A percentile compares a stretch with the other conserved stretches of the same genome.
These are phyloP conservation scores for Pollenia amentaria DNA, from an alignment of 2,888 invertebrate species.

Conservation along the genomic window DNA sequence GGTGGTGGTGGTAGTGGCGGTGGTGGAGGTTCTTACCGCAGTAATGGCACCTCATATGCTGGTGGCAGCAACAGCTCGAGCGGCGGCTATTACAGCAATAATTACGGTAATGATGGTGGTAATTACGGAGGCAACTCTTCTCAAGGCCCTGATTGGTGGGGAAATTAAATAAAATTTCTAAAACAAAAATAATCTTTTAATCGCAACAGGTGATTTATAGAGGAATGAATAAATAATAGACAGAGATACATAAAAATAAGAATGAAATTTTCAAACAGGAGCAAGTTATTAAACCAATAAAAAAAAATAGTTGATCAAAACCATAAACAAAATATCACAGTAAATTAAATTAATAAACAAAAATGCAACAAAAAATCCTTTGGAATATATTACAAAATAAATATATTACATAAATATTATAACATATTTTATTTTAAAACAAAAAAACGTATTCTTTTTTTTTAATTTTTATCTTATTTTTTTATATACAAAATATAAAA, in stretches of 20 bases:
- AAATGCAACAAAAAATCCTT: slow-evolving; percentile 59
- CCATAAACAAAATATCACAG: slow-evolving; percentile 68
- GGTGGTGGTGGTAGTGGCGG: slow-evolving; percentile 84
- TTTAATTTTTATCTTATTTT: slow-evolving; percentile 2
- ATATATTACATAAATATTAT: slow-evolving; percentile 61
- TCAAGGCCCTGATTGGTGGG: slow-evolving; percentile 85
- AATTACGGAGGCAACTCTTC: slow-evolving; percentile 82
- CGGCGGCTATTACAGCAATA: slow-evolving; percentile 84
- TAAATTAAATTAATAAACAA: slow-evolving; percentile 65
- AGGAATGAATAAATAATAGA: slow-evolving; percentile 29
- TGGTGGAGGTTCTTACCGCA: slow-evolving; percentile 83
- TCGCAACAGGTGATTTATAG: slow-evolving; percentile 68
- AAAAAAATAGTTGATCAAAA: slow-evolving; percentile 67
- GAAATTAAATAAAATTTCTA: slow-evolving; percentile 79
- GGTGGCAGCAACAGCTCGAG: slow-evolving; percentile 85
- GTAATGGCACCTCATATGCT: slow-evolving; percentile 85
- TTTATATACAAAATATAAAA: slow-evolving; percentile 33
- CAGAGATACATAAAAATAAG: slow-evolving; percentile 28
- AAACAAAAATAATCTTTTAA: slow-evolving; percentile 47
- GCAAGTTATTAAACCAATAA: slow-evolving; percentile 52
- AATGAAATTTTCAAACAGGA: slow-evolving; percentile 42
- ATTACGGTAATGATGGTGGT: slow-evolving; percentile 78
- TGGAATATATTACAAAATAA: slow-evolving; percentile 67
- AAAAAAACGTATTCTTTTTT: slow-evolving; percentile 42
- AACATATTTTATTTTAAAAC: slow-evolving; percentile 69